Evolutionary conservation across 2,888 invertebrate genomes (phyloP), one percentile per base, ranked within the genome.

Genomic region (Dorcus parallelipipedus): DNA sequence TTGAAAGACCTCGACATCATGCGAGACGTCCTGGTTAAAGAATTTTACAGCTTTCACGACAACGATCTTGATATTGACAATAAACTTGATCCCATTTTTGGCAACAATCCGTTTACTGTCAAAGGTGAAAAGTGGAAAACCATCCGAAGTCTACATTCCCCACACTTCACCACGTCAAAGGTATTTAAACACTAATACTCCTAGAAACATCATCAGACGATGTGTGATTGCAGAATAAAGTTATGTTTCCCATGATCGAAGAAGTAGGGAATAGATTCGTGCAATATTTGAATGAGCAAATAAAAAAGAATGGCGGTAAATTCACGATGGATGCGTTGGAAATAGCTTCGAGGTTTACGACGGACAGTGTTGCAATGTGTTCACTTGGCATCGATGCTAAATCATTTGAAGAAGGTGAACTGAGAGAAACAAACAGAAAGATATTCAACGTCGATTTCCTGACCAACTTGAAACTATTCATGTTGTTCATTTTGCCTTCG

Each of bases 121-220:
- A 77, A 73, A n/a, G 81, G 81, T 1, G 74, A 78, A 14, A 69
- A 77, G 63, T 83, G 84, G 84, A 81, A 81, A 58, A 71, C 73
- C 1, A 69, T 79, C 2, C 74, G 84, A 5, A 69, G 74, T 0
- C 80, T 80, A 62, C 64, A 84, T 17, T 80, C 82, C 1, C 76
- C 82, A 0, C 79, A 79, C 2, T 78, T 84, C 38, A 82, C 83
- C 1, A 71, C 73, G 9, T 78, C 77, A 40, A 81, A 82, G 49
- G 58, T 58, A 57, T 9, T 33, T 33, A 33, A 6, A 33, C 3
- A 6, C 42, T 42, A 17, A 42, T 45, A 45, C 23, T 17, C 9
- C 5, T 20, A 45, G 17, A 20, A 2, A 10, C 23, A 9, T 20
- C 20, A 10, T 20, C 20, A 10, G 9, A 9, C n/a, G 3, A 8